A percentile compares a stretch with the other conserved stretches of the same genome.
Conservation (phyloP, 2,797 vertebrate species). For the Acanthopagrus latus region DNA sequence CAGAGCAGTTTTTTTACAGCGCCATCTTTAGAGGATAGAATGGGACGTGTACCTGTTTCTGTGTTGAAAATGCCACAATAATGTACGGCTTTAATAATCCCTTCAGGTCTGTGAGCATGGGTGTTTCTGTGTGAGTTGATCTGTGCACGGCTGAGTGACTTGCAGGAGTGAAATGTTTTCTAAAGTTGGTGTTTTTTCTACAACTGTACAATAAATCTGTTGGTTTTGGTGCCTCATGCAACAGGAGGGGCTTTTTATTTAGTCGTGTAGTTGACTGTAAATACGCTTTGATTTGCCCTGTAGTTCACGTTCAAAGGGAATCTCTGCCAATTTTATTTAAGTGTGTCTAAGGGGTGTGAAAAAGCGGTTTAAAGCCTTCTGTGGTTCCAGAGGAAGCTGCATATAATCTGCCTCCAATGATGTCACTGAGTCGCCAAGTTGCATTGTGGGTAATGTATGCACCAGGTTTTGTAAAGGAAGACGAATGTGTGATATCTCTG, state of each 20-base stretch:
- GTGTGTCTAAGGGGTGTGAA: no score
- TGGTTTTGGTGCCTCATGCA: slow-evolving; percentile 25
- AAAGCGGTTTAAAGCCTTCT: no score
- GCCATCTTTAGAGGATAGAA: neutral
- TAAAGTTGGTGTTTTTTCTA: slow-evolving; percentile 28
- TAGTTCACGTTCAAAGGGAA: neutral
- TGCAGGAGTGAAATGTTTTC: slow-evolving; percentile 6
- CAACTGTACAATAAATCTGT: slow-evolving; percentile 45
- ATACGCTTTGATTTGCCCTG: neutral
- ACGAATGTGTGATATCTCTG: no score
- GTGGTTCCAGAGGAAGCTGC: no score
- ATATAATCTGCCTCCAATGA: no score
- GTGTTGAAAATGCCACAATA: slow-evolving; percentile 20
- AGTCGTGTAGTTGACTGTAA: neutral
- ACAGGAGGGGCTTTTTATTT: neutral
- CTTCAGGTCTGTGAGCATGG: slow-evolving; percentile 2
- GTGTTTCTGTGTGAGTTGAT: slow-evolving; percentile 7
- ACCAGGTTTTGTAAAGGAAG: no score
- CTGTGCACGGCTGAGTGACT: neutral
- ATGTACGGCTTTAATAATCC: slow-evolving; percentile 32
- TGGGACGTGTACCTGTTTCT: neutral
- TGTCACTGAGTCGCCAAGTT: no score
- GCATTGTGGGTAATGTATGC: no score
- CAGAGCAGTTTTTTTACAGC: neutral
- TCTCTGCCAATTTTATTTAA: no score